Percentiles rank a stretch among this genome's conserved stretches.
These are phyloP conservation scores for Ruditapes philippinarum DNA, from an alignment of 1,140 invertebrate species.

Conservation along the genomic window DNA sequence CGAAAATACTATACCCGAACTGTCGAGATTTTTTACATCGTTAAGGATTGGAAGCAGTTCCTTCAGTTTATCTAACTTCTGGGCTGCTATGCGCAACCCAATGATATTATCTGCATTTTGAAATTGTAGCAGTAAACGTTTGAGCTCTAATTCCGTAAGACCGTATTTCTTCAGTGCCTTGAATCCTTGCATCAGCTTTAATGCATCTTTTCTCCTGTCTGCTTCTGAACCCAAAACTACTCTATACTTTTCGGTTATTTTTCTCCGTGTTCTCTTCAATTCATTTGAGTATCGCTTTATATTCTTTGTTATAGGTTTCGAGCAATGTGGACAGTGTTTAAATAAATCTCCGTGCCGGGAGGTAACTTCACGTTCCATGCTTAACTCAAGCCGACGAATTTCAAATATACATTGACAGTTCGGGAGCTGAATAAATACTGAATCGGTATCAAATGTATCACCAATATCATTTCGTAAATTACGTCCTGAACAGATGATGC, in stretches of 20 bases:
- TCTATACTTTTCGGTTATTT: neutral
- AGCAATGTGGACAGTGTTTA: conserved; percentile 27
- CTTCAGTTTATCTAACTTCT: neutral
- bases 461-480: conserved; percentile 88
- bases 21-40: neutral
- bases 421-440: conserved; percentile 52
- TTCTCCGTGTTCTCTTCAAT: neutral
- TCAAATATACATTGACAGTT: conserved; percentile 67
- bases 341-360: neutral
- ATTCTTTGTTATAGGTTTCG: conserved; percentile 12
- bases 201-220: neutral
- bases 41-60: neutral
- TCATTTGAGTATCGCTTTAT: conserved; percentile 30
- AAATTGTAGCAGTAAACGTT: neutral
- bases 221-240: neutral
- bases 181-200: neutral
- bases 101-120: neutral
- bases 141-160: neutral
- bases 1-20: neutral
- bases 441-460: conserved; percentile 75
- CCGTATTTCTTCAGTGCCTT: neutral
- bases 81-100: neutral
- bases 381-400: conserved; percentile 81
- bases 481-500: conserved; percentile 75
- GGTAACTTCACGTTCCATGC: conserved; percentile 79